Evolutionary conservation across 1,140 invertebrate species (phyloP).

Genomic region (Formica exsecta): DNA sequence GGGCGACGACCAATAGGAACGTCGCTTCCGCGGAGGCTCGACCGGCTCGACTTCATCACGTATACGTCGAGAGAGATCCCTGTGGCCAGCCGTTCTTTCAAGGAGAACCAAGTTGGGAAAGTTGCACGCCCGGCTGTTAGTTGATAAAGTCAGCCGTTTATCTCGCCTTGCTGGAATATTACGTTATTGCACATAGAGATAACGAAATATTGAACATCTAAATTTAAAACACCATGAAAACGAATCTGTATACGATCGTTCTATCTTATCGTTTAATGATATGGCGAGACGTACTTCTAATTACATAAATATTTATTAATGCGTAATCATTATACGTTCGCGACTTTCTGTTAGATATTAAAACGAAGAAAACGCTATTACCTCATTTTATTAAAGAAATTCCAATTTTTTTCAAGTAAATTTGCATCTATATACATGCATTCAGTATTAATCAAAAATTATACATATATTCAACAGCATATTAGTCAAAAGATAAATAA

Average conservation of each 20-base stretch:
- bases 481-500: neutral
- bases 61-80: neutral
- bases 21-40: slow-evolving; percentile 64
- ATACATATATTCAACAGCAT: neutral
- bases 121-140: slow-evolving; percentile 8
- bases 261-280: neutral
- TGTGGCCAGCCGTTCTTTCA: neutral
- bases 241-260: neutral
- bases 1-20: slow-evolving; percentile 53
- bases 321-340: neutral
- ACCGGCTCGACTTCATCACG: slow-evolving; percentile 51
- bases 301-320: neutral
- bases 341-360: too few species aligned
- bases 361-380: neutral
- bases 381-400: neutral
- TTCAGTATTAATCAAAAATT: neutral
- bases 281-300: neutral
- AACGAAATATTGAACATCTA: neutral
- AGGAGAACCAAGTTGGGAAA: slow-evolving; percentile 34
- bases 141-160: slow-evolving; percentile 28
- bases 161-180: neutral
- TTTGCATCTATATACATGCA: too few species aligned
- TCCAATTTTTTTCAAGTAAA: neutral
- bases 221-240: neutral
- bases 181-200: slow-evolving; percentile 32